Evolutionary conservation across 2,113 vertebrate species (phyloP).

Genomic region (Micromys minutus): DNA sequence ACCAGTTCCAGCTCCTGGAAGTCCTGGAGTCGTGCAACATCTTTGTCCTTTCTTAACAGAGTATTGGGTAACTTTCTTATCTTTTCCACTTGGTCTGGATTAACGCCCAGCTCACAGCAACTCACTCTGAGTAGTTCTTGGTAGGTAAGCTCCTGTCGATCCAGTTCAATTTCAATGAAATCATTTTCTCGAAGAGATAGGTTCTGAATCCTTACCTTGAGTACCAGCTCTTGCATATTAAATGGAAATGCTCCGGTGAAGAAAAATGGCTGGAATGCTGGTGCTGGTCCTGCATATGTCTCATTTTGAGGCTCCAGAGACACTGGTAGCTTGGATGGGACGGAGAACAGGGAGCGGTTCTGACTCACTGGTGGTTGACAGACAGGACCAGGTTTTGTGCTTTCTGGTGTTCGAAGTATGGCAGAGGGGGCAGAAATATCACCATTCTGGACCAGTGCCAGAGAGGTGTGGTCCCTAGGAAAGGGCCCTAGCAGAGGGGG

Average conservation of each 20-base stretch:
- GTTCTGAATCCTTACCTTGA: no score
- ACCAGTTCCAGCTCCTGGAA: constrained; percentile 99
- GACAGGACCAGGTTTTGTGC: constrained; percentile 84
- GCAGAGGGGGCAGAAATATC: constrained; percentile 49
- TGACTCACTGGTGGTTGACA: constrained; percentile 87
- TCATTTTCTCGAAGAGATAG: no score
- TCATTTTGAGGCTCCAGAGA: constrained; percentile 89
- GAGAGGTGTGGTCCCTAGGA: constrained; percentile 42
- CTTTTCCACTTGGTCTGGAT: constrained; percentile 94
- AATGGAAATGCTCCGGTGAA: constrained; percentile 97
- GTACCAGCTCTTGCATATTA: constrained; percentile 96
- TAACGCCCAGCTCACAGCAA: constrained; percentile 93
- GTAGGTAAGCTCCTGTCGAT: no score
- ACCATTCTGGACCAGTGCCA: constrained; percentile 47
- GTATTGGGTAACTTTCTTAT: constrained; percentile 99
- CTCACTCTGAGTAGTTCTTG: no score
- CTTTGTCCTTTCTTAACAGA: constrained; percentile 97
- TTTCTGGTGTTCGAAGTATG: constrained; percentile 79
- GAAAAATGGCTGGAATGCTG: constrained; percentile 96
- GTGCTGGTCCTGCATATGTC: constrained; percentile 86
- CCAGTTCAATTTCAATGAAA: no score
- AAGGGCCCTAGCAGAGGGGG: fast-evolving
- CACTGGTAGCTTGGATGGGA: constrained; percentile 85
- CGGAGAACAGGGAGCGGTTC: constrained; percentile 84
- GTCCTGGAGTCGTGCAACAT: constrained; percentile 96